phyloP scores from a whole-genome alignment of 2,888 invertebrate genomes.

The Vandiemenella viatica region DNA sequence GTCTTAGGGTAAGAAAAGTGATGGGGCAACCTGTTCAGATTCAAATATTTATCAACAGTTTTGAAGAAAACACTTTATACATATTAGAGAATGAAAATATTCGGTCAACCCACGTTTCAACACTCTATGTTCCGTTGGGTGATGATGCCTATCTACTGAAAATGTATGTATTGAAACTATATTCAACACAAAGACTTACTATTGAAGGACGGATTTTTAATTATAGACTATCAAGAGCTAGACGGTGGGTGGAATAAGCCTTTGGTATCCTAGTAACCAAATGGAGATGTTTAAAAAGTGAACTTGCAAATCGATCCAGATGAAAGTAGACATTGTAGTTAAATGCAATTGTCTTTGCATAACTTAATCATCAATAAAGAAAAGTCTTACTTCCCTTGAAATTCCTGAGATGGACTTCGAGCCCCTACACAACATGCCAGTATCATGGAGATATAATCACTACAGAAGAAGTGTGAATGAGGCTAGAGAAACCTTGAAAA shows the following conservation, averaged over 20 bases:
- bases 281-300: background rate
- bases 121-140: conserved; percentile 1
- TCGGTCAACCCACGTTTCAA: background rate
- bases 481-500: background rate
- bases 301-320: background rate
- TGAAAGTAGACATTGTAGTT: background rate
- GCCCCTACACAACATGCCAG: background rate
- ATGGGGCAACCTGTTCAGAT: background rate
- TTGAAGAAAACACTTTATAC: conserved; percentile 1
- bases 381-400: no score
- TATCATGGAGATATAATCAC: background rate
- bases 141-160: no score
- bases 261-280: background rate
- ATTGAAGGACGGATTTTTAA: background rate
- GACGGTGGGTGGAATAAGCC: background rate
- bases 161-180: background rate
- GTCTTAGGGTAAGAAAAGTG: background rate
- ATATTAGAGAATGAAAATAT: conserved; percentile 1
- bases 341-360: background rate
- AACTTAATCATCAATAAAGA: background rate
- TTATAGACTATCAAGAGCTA: background rate
- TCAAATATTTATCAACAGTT: conserved; percentile 1
- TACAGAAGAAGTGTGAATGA: background rate
- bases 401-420: background rate
- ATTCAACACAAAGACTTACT: conserved; percentile 1